Base-by-base conservation (phyloP, 1,140 invertebrate species). In the Fopius arisanus region DNA sequence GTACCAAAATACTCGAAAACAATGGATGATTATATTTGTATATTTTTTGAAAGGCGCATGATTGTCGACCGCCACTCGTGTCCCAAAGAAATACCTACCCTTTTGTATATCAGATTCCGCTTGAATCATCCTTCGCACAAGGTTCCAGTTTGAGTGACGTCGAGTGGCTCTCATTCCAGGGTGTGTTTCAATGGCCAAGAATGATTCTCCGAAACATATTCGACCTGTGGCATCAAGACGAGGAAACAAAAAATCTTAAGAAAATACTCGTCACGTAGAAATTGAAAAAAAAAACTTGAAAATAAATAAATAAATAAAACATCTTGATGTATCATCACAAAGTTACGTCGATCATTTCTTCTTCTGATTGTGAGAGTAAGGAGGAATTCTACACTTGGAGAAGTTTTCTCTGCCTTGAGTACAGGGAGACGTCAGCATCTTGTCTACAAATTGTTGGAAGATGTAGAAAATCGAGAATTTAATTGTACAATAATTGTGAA, bases 171-270 rank as follows among this genome's bases (percentile, higher is more conserved):
- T 74, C 74, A 21, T 74, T 71, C 72, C 73, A 70, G 43, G 65
- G 59, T 37, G 74, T 72, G 74, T 67, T 37, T 33, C 40, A 65
- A 28, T 78, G 74, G 75, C 75, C 40, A 63, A 67, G 74, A 62
- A 73, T 65, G 31, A 68, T 59, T 26, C 69, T 40, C 51, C 48
- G 68, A 67, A 68, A 59, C 74, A 63, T 74, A 41, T 41, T 37
- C 67, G 40, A 66, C 68, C 67, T 69, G 69, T 43, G 65, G 51
- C 69, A 72, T 69, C 54, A 67, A 14, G 29, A 21, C 10, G 40
- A 73, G 67, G 66, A 78, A 73, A 72, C 37, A 54, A 33, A 72
- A 74, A 26, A 48, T 68, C 70, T 79, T 76, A 28, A 59, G 54
- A 59, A 59, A 59, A 59, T 59, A 59, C 23, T 59, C 10, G n/a